phyloP scores from a whole-genome alignment of 2,113 vertebrate species.

The Grus americana region DNA sequence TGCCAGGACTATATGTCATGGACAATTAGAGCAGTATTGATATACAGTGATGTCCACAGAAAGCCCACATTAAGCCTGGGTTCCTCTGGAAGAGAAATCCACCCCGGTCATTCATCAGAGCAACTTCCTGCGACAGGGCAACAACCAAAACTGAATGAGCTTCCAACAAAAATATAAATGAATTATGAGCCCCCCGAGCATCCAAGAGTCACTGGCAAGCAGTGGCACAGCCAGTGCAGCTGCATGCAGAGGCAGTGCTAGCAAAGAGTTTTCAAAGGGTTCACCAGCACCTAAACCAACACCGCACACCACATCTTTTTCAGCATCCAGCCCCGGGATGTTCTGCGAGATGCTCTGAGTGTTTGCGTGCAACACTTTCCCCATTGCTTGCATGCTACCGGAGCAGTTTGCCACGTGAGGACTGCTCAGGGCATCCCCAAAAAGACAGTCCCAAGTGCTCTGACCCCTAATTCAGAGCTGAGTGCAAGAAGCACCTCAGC shows the following conservation, averaged over 20 bases:
- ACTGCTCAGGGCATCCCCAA: not conserved
- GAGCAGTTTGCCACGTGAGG: rapidly evolving
- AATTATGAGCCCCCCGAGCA: slow-evolving; percentile 1
- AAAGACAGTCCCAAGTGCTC: not conserved
- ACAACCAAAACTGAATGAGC: slow-evolving; percentile 3
- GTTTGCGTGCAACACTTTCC: rapidly evolving
- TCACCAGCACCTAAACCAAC: not conserved
- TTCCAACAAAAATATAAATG: slow-evolving; percentile 48
- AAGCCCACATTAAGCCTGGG: slow-evolving; percentile 54
- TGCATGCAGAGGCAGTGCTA: not conserved
- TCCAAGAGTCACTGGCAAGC: slow-evolving; percentile 1
- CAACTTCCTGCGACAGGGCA: slow-evolving; percentile 22
- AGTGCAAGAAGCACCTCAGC: not conserved
- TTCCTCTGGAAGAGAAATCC: slow-evolving; percentile 61
- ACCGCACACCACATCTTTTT: not conserved
- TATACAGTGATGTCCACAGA: slow-evolving; percentile 45
- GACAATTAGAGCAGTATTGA: slow-evolving; percentile 67
- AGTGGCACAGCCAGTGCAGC: slow-evolving; percentile 9
- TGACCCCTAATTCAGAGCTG: not conserved
- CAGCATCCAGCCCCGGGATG: not conserved
- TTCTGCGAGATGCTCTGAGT: not conserved
- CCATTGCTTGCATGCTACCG: rapidly evolving
- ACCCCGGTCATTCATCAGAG: slow-evolving; percentile 59
- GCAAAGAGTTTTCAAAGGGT: not conserved
- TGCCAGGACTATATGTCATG: slow-evolving; percentile 72